Percentiles rank a stretch among this genome's conserved stretches.
These are phyloP conservation scores for Sminthurinus aureus DNA, from an alignment of 2,888 invertebrate species.

Conservation along the genomic window DNA sequence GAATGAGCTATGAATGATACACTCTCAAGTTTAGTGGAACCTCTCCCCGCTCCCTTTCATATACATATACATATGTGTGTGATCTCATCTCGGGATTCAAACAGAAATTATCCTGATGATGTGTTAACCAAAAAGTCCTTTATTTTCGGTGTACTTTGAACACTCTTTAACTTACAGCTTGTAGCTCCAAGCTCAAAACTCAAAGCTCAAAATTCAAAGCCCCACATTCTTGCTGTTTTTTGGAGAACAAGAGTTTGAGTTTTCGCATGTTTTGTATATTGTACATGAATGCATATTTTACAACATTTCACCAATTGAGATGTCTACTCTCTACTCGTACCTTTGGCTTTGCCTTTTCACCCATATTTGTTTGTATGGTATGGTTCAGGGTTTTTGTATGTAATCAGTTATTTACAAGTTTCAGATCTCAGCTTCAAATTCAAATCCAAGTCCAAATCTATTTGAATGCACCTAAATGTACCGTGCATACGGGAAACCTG, in stretches of 20 bases:
- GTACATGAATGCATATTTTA: not conserved
- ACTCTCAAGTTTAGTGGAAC: not conserved
- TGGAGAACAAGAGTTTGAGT: not conserved
- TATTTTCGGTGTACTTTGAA: not conserved
- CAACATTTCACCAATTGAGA: not conserved
- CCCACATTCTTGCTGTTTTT: not conserved
- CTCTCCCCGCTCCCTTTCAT: not conserved
- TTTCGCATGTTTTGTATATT: not conserved
- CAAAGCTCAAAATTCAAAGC: no score
- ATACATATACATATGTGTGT: not conserved
- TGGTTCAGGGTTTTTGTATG: not conserved
- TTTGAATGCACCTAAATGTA: not conserved
- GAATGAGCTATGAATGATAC: not conserved
- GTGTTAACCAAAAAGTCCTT: not conserved
- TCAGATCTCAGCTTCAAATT: not conserved
- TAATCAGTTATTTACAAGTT: conserved; percentile 35
- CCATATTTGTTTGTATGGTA: not conserved
- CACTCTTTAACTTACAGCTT: not conserved
- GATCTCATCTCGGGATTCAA: not conserved
- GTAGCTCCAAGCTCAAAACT: no score
- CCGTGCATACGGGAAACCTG: no score
- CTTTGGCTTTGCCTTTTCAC: not conserved
- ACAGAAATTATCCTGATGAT: not conserved
- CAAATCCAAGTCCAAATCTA: not conserved
- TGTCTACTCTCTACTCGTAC: not conserved